Base-by-base conservation (phyloP, 2,797 vertebrate genomes). In the Heliangelus exortis region DNA sequence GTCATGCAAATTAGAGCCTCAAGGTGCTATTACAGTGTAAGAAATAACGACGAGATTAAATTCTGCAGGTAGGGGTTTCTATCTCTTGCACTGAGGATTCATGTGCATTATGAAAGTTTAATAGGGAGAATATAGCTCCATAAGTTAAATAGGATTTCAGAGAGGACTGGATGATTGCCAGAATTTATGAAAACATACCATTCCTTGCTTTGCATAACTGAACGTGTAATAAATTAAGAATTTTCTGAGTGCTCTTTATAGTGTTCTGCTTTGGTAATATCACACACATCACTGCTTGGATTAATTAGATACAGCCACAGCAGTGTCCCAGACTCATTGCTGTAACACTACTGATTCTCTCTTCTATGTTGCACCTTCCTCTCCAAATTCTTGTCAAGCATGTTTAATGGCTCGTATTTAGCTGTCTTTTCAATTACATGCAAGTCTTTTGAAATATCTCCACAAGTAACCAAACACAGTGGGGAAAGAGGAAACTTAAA, bases 381-480 rank as follows among this genome's bases (percentile, higher is more conserved):
- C 62, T 7, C 57, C 48, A 26, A 77, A 77, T 54, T 81, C 75
- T 79, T 51, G 41, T 54, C 69, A 80, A 79, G 72, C 47, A 77
- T 11, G 73, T 91, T 87, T 79, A 93, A 61, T 26, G 88, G 47
- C 59, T 78, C 2, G 6, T 31, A 53, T 79, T 72, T 65, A 66
- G 47, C 85, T 94, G 84, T 61, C 75, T 92, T 93, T 96, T 89
- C 91, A 85, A 77, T 95, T 89, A 81, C 58, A 90, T 7, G 3
- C 59, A 10, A 85, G 71, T 61, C 81, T 87, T 23, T 18, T 39
- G 45, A 95, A 83, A 50, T 45, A 13, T 68, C 25, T 72, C 73
- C 47, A 23, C 74, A 34, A 67, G 54, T 71, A 74, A 87, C 41
- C 26, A 26, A 75, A 82, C 54, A 41, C 61, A 8, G n/a, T 9